phyloP scores from a whole-genome alignment of 2,113 vertebrate genomes.

The Ciconia boyciana region DNA sequence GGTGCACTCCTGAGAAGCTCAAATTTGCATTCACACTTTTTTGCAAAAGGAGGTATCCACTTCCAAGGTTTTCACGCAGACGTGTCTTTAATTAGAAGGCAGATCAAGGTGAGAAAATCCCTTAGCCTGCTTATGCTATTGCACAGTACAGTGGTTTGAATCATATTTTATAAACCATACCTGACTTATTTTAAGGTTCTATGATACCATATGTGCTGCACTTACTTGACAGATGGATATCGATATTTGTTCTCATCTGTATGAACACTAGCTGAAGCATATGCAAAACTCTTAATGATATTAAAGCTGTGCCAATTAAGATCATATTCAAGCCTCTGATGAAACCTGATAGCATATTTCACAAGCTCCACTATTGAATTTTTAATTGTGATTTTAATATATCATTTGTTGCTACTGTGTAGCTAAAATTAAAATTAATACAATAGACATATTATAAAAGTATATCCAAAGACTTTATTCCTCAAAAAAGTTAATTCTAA shows the following conservation, averaged over 20 bases:
- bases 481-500: background rate
- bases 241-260: constrained; percentile 70
- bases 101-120: constrained; percentile 49
- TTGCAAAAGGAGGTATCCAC: background rate
- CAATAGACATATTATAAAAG: background rate
- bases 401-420: background rate
- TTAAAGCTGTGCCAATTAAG: constrained; percentile 71
- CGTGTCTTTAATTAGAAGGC: background rate
- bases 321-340: constrained; percentile 57
- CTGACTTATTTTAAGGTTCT: constrained; percentile 67
- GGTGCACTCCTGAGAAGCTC: background rate
- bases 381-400: constrained; percentile 34
- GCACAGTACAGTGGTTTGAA: constrained; percentile 19
- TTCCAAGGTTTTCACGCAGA: background rate
- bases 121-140: background rate
- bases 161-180: constrained; percentile 43
- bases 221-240: constrained; percentile 68
- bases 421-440: constrained; percentile 36
- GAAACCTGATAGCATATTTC: constrained; percentile 44
- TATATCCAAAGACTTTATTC: background rate
- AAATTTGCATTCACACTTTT: background rate
- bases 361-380: constrained; percentile 39
- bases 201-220: constrained; percentile 61
- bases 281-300: constrained; percentile 67
- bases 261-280: constrained; percentile 69